Percentiles rank a stretch among this genome's conserved stretches.
Evolutionary conservation across 2,888 invertebrate genomes (phyloP).

Genomic region (Campopleginae sp.): DNA sequence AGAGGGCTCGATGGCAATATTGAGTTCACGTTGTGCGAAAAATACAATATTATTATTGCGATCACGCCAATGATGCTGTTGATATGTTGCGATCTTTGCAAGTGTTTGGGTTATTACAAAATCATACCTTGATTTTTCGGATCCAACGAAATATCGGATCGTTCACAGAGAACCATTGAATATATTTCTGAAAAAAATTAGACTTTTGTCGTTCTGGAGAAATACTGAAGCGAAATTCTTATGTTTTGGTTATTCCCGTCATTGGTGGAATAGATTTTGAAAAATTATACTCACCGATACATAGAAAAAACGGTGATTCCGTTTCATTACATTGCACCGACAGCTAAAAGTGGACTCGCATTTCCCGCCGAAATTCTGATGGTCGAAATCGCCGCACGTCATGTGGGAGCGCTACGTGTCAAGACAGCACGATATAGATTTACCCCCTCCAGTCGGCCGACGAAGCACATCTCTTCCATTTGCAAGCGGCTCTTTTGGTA

Average conservation of each 20-base stretch:
- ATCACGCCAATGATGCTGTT: not conserved
- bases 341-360: not conserved
- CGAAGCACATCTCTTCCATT: slow-evolving; percentile 72
- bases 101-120: not conserved
- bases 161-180: too few relatives aligned
- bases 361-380: slow-evolving; percentile 19
- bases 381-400: not conserved
- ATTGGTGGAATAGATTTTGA: not conserved
- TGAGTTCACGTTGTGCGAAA: not conserved
- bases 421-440: not conserved
- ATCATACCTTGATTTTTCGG: not conserved
- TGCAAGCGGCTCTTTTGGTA: slow-evolving; percentile 75
- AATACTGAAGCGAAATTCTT: not conserved
- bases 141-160: not conserved
- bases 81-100: not conserved
- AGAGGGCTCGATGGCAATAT: not conserved
- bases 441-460: slow-evolving; percentile 6
- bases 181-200: not conserved
- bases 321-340: not conserved
- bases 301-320: not conserved
- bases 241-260: not conserved
- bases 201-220: not conserved
- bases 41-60: not conserved
- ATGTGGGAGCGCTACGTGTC: not conserved
- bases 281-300: not conserved